Conservation (phyloP, 2,888 invertebrate species). For the Mythimna lalbum region DNA sequence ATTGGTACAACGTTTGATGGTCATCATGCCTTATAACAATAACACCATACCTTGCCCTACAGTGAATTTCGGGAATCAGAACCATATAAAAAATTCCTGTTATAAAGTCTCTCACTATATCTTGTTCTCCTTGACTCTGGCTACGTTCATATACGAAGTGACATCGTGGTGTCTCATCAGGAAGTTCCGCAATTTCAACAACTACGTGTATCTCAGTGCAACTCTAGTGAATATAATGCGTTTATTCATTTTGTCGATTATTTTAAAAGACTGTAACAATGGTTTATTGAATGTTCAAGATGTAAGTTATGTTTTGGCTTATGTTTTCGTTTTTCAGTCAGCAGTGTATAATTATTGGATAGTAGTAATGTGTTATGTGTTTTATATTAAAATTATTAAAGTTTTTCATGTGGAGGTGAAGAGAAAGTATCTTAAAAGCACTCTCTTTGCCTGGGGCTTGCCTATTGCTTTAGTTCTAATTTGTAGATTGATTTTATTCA, state of each 20-base stretch:
- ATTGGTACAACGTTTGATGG: background rate
- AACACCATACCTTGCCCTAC: background rate
- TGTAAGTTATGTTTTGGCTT: background rate
- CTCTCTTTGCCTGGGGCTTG: constrained; percentile 38
- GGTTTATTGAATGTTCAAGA: background rate
- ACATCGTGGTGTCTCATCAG: constrained; percentile 35
- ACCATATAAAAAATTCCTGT: background rate
- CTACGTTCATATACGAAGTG: constrained; percentile 36
- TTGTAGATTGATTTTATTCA: constrained; percentile 5
- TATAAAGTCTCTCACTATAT: background rate
- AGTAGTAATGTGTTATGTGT: constrained; percentile 31
- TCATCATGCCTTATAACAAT: background rate
- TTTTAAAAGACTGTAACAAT: background rate
- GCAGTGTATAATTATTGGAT: constrained; percentile 41
- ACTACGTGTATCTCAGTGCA: constrained; percentile 39
- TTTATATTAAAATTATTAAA: constrained; percentile 36
- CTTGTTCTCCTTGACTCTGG: background rate
- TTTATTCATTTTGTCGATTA: constrained; percentile 4
- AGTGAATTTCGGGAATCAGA: background rate
- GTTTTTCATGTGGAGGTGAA: constrained; percentile 19
- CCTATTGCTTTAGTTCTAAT: constrained; percentile 8
- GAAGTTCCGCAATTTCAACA: constrained; percentile 47
- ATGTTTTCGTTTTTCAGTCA: constrained; percentile 5
- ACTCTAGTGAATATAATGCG: constrained; percentile 42
- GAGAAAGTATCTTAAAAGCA: constrained; percentile 32